Conservation (phyloP, 2,888 invertebrate genomes). For the Boloria selene region DNA sequence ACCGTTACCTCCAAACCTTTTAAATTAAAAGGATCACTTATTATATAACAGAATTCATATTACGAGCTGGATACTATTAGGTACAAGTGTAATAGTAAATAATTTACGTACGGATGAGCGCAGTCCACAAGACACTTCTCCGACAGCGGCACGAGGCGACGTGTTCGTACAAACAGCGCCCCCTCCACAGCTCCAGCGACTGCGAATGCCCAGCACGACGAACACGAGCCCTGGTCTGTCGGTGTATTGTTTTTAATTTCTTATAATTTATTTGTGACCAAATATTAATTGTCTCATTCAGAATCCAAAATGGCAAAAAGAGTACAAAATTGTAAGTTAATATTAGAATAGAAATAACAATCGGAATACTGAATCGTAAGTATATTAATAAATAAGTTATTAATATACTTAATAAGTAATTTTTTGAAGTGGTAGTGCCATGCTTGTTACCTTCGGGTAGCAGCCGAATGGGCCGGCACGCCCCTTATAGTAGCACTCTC, state of each 20-base stretch:
- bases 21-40: background rate
- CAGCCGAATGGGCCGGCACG: too few species aligned
- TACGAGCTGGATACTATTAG: too few species aligned
- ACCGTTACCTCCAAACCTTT: slow-evolving; percentile 62
- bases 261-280: background rate
- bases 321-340: too few species aligned
- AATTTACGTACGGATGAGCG: slow-evolving; percentile 55
- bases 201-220: slow-evolving; percentile 74
- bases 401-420: too few species aligned
- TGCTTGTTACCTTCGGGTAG: too few species aligned
- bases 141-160: slow-evolving; percentile 62
- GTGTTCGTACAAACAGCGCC: slow-evolving; percentile 62
- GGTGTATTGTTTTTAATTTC: background rate
- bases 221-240: slow-evolving; percentile 62
- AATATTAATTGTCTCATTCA: too few species aligned
- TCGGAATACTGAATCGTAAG: background rate
- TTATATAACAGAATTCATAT: background rate
- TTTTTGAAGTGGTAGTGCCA: too few species aligned
- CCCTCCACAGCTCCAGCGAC: slow-evolving; percentile 72
- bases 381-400: background rate
- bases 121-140: slow-evolving; percentile 72
- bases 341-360: background rate
- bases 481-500: too few species aligned
- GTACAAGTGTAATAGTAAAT: too few species aligned
- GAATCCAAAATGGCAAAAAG: too few species aligned